Base-by-base conservation (phyloP, 1,140 invertebrate genomes). In the Ptiloglossa arizonensis region DNA sequence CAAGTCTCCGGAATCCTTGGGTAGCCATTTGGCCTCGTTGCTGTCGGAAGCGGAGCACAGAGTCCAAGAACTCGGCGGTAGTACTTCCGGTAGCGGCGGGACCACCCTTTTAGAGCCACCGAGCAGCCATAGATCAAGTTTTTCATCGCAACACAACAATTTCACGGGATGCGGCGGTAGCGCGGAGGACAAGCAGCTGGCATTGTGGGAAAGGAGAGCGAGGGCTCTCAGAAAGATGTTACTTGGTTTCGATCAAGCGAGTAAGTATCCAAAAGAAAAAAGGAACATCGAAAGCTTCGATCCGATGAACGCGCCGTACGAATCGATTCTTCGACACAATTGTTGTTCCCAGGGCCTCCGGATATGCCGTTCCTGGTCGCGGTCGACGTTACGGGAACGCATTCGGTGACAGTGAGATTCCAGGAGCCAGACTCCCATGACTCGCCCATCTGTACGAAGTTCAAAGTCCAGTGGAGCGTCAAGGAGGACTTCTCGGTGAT, bases 381-480 rank as follows among this genome's bases (percentile, higher is more conserved):
- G 13, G 93, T 98, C 8, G 96, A 97, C 83, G 97, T 98, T 1
- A 97, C 96, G 13, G 96, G 96, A 52, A 95, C 95, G 48, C 96
- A 95, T 62, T 95, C 96, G 2, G 95, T 98, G 15, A 94, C 94
- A 35, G 94, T 98, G 5, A 93, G 94, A 56, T 96, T 97, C 87
- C 94, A 94, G 81, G 96, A 97, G 86, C 95, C 96, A 22, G 93
- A 95, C 63, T 89, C 91, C 59, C 93, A 94, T 72, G 94, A 95
- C 71, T 95, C 95, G 13, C 94, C 96, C 15, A 95, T 98, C 75
- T 95, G 96, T 85, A 98, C 97, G 27, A 98, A 98, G 93, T 98
- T 97, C 90, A 97, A 96, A 95, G 96, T 97, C 87, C 96, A 97
- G 93, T 99, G 98, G 98, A 98, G 97, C 80, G 94, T 94, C 9